Conservation (phyloP, 2,888 invertebrate species). For the Sacculina carcini region DNA sequence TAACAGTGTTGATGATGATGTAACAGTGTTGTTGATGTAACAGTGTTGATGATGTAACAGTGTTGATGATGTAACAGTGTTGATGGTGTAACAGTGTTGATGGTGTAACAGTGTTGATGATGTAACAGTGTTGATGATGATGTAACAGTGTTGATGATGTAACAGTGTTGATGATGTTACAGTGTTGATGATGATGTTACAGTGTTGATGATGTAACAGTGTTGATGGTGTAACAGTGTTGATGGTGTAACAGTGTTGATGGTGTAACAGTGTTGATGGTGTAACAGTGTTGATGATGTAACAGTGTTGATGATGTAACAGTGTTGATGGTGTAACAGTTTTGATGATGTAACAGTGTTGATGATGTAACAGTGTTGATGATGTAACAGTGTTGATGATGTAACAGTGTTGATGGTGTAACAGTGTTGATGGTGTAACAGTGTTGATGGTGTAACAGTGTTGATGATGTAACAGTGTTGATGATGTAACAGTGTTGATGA, state of each 20-base stretch:
- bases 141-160: background rate
- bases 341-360: slow-evolving; percentile 55
- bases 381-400: slow-evolving; percentile 53
- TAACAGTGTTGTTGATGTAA: slow-evolving; percentile 64
- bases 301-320: slow-evolving; percentile 19
- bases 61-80: slow-evolving; percentile 29
- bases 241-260: slow-evolving; percentile 43
- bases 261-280: background rate
- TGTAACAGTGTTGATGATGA: no score
- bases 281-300: slow-evolving; percentile 66
- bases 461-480: background rate
- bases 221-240: slow-evolving; percentile 33
- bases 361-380: background rate
- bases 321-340: slow-evolving; percentile 25
- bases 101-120: background rate
- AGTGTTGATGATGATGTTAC: no score
- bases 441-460: slow-evolving; percentile 65
- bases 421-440: slow-evolving; percentile 19
- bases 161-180: background rate
- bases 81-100: slow-evolving; percentile 49
- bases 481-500: slow-evolving; percentile 47
- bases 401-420: slow-evolving; percentile 27
- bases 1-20: slow-evolving; percentile 1
- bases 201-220: background rate
- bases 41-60: background rate